Evolutionary conservation across 2,113 vertebrate species (phyloP).

Genomic region (Grus americana): DNA sequence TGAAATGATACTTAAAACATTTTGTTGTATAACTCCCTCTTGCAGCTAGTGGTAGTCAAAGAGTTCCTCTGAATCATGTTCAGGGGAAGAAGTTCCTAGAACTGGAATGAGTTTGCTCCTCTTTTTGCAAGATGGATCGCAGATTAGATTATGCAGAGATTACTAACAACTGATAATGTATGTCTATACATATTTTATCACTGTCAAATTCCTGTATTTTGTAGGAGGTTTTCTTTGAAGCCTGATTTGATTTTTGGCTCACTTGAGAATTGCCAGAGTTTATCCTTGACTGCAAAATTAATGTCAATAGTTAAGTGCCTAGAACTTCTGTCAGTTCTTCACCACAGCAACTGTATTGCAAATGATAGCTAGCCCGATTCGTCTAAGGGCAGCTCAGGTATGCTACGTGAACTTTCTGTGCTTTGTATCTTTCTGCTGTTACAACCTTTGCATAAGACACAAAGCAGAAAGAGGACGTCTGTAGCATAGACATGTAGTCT

Average conservation of each 20-base stretch:
- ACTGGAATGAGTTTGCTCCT: neutral
- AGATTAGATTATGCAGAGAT: neutral
- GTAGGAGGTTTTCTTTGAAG: neutral
- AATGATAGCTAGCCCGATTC: neutral
- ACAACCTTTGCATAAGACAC: neutral
- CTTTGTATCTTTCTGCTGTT: neutral
- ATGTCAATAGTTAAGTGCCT: neutral
- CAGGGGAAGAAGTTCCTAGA: neutral
- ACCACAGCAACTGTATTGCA: neutral
- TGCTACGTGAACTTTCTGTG: neutral
- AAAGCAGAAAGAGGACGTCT: neutral
- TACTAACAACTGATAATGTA: neutral
- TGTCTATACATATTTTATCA: neutral
- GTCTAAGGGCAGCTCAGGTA: neutral
- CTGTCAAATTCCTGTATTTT: neutral
- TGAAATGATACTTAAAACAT: neutral
- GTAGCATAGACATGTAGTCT: neutral
- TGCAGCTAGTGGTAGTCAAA: neutral
- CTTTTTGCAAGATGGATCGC: neutral
- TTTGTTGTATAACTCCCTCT: neutral
- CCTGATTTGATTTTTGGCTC: neutral
- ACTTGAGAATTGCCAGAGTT: neutral
- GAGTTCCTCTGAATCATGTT: neutral
- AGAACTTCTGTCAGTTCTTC: neutral
- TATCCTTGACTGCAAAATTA: neutral